These are phyloP conservation scores for Ectemnius cavifrons DNA, from an alignment of 2,888 invertebrate species.

Conservation along the genomic window DNA sequence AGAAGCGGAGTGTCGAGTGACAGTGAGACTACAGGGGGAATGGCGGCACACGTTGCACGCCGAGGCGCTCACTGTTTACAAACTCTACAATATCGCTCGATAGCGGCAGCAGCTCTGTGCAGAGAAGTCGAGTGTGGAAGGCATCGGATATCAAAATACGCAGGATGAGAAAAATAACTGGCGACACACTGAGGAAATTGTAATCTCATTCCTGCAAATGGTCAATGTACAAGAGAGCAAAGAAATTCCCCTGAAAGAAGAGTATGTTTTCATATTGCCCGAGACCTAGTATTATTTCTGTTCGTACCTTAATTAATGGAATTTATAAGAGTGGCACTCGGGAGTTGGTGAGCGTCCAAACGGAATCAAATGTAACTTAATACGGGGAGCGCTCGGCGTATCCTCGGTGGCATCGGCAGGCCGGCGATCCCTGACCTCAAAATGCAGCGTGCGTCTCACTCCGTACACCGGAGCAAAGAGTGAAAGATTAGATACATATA, in stretches of 20 bases:
- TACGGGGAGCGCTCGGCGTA: conserved; percentile 20
- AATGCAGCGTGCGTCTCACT: conserved; percentile 29
- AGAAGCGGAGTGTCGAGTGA: neutral
- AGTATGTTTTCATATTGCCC: no score
- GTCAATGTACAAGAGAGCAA: neutral
- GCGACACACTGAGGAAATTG: no score
- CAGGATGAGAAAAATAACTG: no score
- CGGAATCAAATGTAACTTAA: conserved; percentile 13
- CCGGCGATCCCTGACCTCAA: conserved; percentile 52
- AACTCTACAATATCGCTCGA: conserved; percentile 74
- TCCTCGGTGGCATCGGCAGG: conserved; percentile 41
- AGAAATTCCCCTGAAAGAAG: neutral
- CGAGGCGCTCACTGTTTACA: conserved; percentile 76
- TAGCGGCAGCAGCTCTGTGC: conserved; percentile 27
- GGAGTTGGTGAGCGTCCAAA: conserved; percentile 40
- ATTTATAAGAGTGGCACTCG: conserved; percentile 9
- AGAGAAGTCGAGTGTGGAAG: no score
- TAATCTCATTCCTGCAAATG: no score
- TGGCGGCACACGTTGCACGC: conserved; percentile 54
- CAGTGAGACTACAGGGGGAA: neutral
- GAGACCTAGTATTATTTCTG: no score
- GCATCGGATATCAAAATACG: neutral
- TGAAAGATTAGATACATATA: conserved; percentile 43
- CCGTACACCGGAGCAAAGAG: conserved; percentile 17
- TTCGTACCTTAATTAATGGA: neutral